A percentile compares a stretch with the other conserved stretches of the same genome.
phyloP scores from a whole-genome alignment of 2,113 vertebrate species.

The Echinops telfairi region DNA sequence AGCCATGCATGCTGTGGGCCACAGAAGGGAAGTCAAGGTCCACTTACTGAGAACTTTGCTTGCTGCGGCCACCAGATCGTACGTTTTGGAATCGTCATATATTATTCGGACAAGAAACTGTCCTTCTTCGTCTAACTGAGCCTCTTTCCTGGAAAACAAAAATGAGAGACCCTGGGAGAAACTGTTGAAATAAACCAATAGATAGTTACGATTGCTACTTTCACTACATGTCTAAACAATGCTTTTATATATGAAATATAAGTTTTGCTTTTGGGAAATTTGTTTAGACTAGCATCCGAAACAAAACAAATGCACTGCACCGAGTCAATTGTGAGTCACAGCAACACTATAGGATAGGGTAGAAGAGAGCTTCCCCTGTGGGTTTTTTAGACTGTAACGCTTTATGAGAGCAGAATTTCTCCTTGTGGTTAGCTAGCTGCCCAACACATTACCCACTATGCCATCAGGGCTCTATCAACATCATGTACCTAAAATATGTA shows the following conservation, averaged over 20 bases:
- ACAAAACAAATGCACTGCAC: too few species aligned
- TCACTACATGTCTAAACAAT: not conserved
- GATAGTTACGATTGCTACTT: not conserved
- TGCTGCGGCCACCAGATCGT: conserved; percentile 97
- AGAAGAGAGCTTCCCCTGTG: too few species aligned
- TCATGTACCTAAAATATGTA: not conserved
- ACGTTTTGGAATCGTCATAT: conserved; percentile 98
- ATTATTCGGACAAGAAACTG: conserved; percentile 99
- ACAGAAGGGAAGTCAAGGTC: not conserved
- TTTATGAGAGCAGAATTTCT: too few species aligned
- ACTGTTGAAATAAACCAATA: conserved; percentile 32
- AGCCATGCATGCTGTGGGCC: not conserved
- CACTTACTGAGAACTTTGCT: conserved; percentile 99
- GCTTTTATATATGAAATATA: not conserved
- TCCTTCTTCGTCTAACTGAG: conserved; percentile 98
- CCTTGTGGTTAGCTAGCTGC: too few species aligned
- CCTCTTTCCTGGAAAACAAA: conserved; percentile 92
- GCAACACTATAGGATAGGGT: too few species aligned
- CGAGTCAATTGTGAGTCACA: too few species aligned
- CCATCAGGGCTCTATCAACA: too few species aligned
- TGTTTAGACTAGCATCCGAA: not conserved
- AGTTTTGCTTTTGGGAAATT: not conserved
- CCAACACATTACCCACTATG: too few species aligned
- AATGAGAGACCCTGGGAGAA: not conserved
- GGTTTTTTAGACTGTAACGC: too few species aligned